phyloP scores from a whole-genome alignment of 2,888 invertebrate genomes.

The Drosophila fungiperda region DNA sequence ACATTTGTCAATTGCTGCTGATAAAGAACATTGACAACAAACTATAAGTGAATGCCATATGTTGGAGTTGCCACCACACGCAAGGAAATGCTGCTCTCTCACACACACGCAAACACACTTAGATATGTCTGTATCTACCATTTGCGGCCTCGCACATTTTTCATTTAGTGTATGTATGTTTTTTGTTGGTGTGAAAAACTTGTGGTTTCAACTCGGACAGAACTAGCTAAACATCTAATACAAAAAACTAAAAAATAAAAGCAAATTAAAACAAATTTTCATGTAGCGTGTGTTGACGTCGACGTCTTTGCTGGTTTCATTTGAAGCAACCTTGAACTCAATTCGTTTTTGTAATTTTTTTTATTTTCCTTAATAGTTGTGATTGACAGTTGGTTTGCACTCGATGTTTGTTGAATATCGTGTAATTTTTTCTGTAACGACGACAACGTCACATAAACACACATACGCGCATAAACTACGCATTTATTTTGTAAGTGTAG shows the following conservation, averaged over 20 bases:
- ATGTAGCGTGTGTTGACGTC: slow-evolving; percentile 14
- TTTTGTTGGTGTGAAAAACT: slow-evolving; percentile 72
- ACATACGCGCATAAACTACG: slow-evolving; percentile 54
- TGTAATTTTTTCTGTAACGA: slow-evolving; percentile 33
- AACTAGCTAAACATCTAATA: slow-evolving; percentile 20
- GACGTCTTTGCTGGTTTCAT: slow-evolving; percentile 61
- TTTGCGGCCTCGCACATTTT: slow-evolving; percentile 68
- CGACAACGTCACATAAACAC: neutral
- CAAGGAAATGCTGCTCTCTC: slow-evolving; percentile 57
- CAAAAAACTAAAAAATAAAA: slow-evolving; percentile 31
- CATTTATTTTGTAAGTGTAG: slow-evolving; percentile 58
- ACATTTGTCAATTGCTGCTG: slow-evolving; percentile 54
- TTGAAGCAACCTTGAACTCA: slow-evolving; percentile 81
- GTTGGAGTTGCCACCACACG: slow-evolving; percentile 78
- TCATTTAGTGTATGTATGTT: slow-evolving; percentile 37
- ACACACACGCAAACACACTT: slow-evolving; percentile 7
- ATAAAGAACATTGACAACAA: slow-evolving; percentile 51
- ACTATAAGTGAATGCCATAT: slow-evolving; percentile 58
- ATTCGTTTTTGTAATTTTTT: slow-evolving; percentile 50
- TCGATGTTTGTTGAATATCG: slow-evolving; percentile 31
- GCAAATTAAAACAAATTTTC: slow-evolving; percentile 58
- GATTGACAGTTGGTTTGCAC: slow-evolving; percentile 33
- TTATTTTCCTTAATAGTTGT: slow-evolving; percentile 21
- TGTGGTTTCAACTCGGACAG: slow-evolving; percentile 59
- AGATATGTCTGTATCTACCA: slow-evolving; percentile 35